Percentiles rank a stretch among this genome's conserved stretches.
phyloP scores from a whole-genome alignment of 2,113 vertebrate species.

The Plecotus auritus region DNA sequence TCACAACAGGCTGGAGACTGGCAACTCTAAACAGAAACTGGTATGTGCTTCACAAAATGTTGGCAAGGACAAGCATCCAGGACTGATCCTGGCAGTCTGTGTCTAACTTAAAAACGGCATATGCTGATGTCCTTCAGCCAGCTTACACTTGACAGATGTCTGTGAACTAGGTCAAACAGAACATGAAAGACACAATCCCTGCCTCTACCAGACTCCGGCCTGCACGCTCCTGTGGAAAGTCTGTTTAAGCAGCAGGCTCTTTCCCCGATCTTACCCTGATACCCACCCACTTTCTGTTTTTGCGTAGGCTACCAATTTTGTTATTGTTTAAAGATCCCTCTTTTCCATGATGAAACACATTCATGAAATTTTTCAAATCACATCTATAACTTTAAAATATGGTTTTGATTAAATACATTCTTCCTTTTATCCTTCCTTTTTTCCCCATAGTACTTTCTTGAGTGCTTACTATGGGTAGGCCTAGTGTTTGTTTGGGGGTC shows the following conservation, averaged over 20 bases:
- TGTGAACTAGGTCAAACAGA: conserved; percentile 20
- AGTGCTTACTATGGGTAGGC: neutral
- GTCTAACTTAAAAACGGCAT: neutral
- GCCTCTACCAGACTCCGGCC: neutral
- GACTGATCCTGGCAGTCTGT: neutral
- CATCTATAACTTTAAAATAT: neutral
- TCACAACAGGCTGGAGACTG: neutral
- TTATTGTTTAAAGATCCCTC: neutral
- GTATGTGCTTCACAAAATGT: neutral
- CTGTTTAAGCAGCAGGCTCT: neutral
- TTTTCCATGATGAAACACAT: neutral
- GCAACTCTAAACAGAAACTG: conserved; percentile 15
- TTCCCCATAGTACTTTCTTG: neutral
- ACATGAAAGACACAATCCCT: neutral
- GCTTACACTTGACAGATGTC: conserved; percentile 17
- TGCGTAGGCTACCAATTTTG: neutral
- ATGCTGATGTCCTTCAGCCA: neutral
- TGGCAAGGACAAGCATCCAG: neutral
- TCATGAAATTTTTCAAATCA: neutral
- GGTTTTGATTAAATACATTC: neutral
- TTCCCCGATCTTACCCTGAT: neutral
- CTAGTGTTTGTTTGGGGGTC: neutral
- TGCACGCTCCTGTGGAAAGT: neutral
- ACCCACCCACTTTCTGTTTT: neutral
- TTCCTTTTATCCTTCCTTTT: neutral